These are phyloP conservation scores for Sturnus vulgaris DNA, from an alignment of 2,113 vertebrate genomes.

Conservation along the genomic window DNA sequence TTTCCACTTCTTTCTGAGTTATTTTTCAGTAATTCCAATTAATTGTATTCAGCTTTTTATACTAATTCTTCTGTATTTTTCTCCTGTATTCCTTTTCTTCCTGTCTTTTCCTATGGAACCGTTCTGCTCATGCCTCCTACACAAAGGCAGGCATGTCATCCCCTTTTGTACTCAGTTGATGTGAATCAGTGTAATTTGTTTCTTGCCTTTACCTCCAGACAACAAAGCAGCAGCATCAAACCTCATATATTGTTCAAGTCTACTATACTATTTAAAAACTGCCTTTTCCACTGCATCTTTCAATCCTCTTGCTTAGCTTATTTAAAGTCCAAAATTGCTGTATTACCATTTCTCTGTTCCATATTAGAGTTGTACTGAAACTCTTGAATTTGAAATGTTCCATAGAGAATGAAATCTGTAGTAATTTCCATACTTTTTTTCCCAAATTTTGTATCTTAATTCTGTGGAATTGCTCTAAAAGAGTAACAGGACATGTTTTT, in stretches of 20 bases:
- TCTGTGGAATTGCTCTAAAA: background rate
- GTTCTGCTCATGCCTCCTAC: background rate
- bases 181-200: slow-evolving; percentile 8
- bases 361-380: background rate
- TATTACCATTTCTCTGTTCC: background rate
- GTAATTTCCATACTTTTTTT: background rate
- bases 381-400: background rate
- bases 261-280: background rate
- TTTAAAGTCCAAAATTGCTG: background rate
- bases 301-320: background rate
- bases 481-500: background rate
- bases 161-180: background rate
- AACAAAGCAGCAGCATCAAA: slow-evolving; percentile 4
- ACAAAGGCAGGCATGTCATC: background rate
- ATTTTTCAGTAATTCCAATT: slow-evolving; percentile 1
- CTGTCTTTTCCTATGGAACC: background rate
- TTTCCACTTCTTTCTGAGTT: background rate
- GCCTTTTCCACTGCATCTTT: background rate
- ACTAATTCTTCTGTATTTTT: background rate
- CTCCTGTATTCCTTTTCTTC: background rate
- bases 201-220: background rate
- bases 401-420: background rate
- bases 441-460: background rate
- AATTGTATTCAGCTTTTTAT: background rate
- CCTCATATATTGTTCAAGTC: background rate